Base-by-base conservation (phyloP, 1,140 invertebrate species). In the Drosophila ambigua region DNA sequence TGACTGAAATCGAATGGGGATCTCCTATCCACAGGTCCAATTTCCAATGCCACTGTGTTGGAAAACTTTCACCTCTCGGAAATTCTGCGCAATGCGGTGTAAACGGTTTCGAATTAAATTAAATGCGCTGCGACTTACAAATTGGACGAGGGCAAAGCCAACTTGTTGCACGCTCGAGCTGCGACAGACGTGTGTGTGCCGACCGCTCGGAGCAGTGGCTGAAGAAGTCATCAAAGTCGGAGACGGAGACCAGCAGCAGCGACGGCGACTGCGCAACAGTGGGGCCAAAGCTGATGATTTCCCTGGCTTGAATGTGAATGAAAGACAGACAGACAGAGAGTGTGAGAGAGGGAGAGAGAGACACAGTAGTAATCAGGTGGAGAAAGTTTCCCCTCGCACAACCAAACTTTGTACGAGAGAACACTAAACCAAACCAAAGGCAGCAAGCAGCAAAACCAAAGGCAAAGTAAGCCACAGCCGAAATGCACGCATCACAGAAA, bases 101-200 rank as follows among this genome's bases (percentile, higher is more conserved):
- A 79, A 59, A 50, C 65, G 61, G 61, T 59, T 69, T 79, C 59
- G 52, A 65, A 53, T 59, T 39, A 39, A 39, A 13, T 39, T 39
- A 13, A 39, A 39, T 39, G 35, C 35, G 35, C 35, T 39, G 35
- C 35, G 35, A 83, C 72, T 63, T 61, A 72, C 79, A 73, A 67
- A 77, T 73, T 72, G 62, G 69, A 63, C 66, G 59, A 77, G 74
- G 74, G 62, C 75, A 60, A 46, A 73, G 69, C 54, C 74, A 65
- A 82, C 78, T 65, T 87, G 82, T 87, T 87, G 83, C 82, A 87
- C 83, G 82, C 83, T 88, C 71, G 82, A 87, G 74, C 83, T 78
- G 75, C 72, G 65, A 53, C 75, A 72, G 72, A 75, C 72, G 78
- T 64, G 78, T 77, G 65, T 83, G 81, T 78, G 74, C 63, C 59